These are phyloP conservation scores for Phalacrocorax pelagicus DNA, from an alignment of 2,113 vertebrate species.

Conservation along the genomic window DNA sequence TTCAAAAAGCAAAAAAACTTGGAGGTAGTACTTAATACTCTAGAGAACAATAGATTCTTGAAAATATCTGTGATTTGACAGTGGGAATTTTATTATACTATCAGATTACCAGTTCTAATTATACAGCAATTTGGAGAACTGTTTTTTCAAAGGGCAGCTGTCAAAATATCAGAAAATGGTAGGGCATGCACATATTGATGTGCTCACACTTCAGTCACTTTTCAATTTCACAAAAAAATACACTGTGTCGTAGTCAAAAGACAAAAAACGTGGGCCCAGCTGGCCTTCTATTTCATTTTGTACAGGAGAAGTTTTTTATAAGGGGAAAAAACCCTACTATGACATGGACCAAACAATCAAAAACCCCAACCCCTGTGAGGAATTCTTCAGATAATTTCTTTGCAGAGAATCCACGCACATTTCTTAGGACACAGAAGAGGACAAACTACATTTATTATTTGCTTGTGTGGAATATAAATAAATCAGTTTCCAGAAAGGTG, in stretches of 20 bases:
- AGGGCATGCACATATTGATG: slow-evolving; percentile 48
- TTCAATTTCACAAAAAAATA: slow-evolving; percentile 11
- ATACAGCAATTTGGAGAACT: background rate
- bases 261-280: slow-evolving; percentile 14
- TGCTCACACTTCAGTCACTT: background rate
- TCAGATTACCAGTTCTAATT: slow-evolving; percentile 2
- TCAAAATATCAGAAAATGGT: slow-evolving; percentile 31
- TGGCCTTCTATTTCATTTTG: slow-evolving; percentile 4
- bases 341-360: background rate
- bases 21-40: background rate
- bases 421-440: background rate
- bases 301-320: background rate
- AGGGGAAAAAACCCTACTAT: background rate
- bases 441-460: background rate
- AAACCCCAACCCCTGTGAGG: background rate
- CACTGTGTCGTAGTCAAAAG: background rate
- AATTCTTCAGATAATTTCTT: background rate
- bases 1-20: background rate
- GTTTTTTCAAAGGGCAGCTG: slow-evolving; percentile 37
- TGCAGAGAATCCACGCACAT: background rate
- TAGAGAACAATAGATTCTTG: background rate
- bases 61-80: background rate
- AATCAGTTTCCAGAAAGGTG: background rate
- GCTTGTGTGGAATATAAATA: background rate
- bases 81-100: background rate